Evolutionary conservation across 2,113 vertebrate species (phyloP).

Genomic region (Corythaixoides concolor): DNA sequence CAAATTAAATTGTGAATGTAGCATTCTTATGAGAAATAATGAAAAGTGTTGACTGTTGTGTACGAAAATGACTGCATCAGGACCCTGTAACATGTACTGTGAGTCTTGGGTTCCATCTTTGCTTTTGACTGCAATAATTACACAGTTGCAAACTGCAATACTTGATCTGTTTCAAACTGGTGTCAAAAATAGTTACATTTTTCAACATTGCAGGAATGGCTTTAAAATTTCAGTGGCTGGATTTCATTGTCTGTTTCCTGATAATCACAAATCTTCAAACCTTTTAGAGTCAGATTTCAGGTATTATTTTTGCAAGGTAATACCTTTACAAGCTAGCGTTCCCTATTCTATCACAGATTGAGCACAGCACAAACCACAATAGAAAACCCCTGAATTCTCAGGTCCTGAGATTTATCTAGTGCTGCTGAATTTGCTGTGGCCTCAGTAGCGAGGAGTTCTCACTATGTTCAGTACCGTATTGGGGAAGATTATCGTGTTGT

Average conservation of each 20-base stretch:
- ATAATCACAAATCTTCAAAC: not conserved
- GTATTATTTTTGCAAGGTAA: not conserved
- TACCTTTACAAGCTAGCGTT: not conserved
- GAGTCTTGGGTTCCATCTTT: not conserved
- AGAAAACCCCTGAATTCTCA: not conserved
- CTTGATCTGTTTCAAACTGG: not conserved
- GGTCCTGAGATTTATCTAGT: not conserved
- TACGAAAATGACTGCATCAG: not conserved
- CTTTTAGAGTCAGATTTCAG: not conserved
- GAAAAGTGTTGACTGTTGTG: not conserved
- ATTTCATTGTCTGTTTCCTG: not conserved
- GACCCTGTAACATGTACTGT: not conserved
- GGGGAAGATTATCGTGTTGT: not conserved
- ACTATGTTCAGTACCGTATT: not conserved
- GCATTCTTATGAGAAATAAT: not conserved
- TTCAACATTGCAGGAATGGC: not conserved
- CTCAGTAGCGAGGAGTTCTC: not conserved
- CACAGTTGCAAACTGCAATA: not conserved
- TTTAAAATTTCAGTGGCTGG: not conserved
- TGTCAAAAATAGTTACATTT: not conserved
- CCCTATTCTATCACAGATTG: not conserved
- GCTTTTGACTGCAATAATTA: not conserved
- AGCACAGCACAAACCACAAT: not conserved
- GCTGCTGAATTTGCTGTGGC: not conserved
- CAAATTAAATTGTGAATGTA: not conserved